These are phyloP conservation scores for Petrocephalus zakoni DNA, from an alignment of 2,113 vertebrate species.

Conservation along the genomic window DNA sequence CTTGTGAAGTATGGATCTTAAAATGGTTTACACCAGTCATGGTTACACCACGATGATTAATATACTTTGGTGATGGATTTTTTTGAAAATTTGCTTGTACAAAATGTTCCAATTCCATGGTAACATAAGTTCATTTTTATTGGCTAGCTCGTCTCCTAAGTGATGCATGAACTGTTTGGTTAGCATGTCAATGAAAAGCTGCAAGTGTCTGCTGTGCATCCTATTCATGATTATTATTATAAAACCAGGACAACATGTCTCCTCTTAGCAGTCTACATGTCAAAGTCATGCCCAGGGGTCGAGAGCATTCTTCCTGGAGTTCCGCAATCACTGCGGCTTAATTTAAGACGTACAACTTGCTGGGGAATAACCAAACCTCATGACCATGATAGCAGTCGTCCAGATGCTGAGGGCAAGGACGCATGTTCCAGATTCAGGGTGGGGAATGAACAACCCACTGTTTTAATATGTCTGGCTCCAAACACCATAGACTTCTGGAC, in stretches of 20 bases:
- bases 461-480: conserved; percentile 76
- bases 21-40: background rate
- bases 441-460: conserved; percentile 76
- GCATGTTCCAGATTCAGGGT: conserved; percentile 68
- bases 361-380: conserved; percentile 73
- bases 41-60: background rate
- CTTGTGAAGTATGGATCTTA: background rate
- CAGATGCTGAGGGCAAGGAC: conserved; percentile 69
- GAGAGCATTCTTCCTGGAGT: conserved; percentile 65
- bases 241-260: background rate
- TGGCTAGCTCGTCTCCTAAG: background rate
- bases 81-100: background rate
- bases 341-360: conserved; percentile 64
- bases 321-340: conserved; percentile 65
- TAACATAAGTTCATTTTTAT: background rate
- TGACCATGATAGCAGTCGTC: conserved; percentile 72
- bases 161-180: background rate
- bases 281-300: conserved; percentile 55
- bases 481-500: conserved; percentile 67
- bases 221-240: background rate
- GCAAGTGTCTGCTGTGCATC: background rate
- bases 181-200: background rate
- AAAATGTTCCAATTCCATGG: background rate
- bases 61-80: background rate
- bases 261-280: background rate